These are phyloP conservation scores for Neopelma chrysocephalum DNA, from an alignment of 2,797 vertebrate genomes.

Conservation along the genomic window DNA sequence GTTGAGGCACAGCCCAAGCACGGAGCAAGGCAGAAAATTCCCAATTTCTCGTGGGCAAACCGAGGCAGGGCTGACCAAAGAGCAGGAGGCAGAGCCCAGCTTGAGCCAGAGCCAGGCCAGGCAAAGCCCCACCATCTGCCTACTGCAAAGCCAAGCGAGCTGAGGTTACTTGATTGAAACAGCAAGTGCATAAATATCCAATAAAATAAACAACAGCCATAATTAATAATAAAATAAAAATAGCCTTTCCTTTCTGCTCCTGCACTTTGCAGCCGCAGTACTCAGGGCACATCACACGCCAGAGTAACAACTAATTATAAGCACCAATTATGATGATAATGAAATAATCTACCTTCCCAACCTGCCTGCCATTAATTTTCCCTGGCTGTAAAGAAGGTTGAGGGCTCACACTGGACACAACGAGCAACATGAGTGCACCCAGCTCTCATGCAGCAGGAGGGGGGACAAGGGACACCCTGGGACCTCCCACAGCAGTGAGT, in stretches of 20 bases:
- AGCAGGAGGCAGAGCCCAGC: neutral
- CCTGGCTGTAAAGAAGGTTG: neutral
- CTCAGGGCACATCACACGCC: constrained; percentile 36
- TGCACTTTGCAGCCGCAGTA: neutral
- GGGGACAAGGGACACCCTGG: accelerated
- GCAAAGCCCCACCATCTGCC: neutral
- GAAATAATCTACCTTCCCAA: constrained; percentile 51
- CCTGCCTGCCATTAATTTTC: constrained; percentile 23
- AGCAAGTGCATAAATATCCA: constrained; percentile 15
- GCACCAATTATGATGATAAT: constrained; percentile 53
- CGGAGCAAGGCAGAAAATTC: neutral
- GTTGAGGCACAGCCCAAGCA: neutral
- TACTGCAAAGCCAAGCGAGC: neutral
- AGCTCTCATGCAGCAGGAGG: neutral
- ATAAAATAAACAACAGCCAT: constrained; percentile 26
- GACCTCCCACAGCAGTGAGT: neutral
- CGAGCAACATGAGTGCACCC: accelerated
- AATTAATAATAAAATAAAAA: constrained; percentile 29
- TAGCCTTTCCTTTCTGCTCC: constrained; percentile 20
- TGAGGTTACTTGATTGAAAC: constrained; percentile 1
- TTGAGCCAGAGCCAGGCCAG: constrained; percentile 11
- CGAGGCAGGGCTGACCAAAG: neutral
- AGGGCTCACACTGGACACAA: neutral
- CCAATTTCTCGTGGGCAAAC: neutral
- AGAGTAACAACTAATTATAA: constrained; percentile 58